Evolutionary conservation across 2,113 vertebrate species (phyloP).

Genomic region (Peromyscus leucopus): DNA sequence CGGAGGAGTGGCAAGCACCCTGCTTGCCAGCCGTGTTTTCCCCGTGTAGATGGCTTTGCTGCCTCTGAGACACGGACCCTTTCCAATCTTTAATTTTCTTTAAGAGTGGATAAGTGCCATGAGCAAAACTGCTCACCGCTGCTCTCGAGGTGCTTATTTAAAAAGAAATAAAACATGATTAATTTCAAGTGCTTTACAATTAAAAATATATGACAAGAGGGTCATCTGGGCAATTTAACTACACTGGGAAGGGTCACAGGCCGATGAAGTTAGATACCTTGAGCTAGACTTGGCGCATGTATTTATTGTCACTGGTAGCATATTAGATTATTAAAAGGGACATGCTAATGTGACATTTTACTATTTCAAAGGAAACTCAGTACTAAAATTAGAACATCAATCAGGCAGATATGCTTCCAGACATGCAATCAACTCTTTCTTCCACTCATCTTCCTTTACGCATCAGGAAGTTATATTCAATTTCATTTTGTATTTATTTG

Average conservation of each 20-base stretch:
- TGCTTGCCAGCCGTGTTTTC: neutral
- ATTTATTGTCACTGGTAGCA: conserved; percentile 74
- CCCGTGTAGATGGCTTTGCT: neutral
- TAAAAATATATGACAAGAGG: conserved; percentile 81
- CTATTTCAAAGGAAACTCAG: conserved; percentile 81
- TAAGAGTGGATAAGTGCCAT: conserved; percentile 80
- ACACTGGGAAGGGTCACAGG: conserved; percentile 38
- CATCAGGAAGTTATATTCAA: conserved; percentile 61
- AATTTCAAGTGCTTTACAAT: conserved; percentile 84
- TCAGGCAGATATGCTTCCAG: conserved; percentile 85
- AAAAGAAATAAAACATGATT: conserved; percentile 84
- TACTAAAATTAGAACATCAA: conserved; percentile 87
- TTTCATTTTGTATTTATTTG: conserved; percentile 63
- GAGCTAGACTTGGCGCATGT: neutral
- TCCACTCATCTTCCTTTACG: conserved; percentile 77
- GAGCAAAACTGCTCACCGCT: conserved; percentile 77
- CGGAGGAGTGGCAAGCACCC: neutral
- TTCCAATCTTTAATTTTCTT: conserved; percentile 82
- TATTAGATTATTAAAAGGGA: conserved; percentile 76
- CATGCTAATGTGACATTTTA: conserved; percentile 87
- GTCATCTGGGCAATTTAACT: conserved; percentile 58
- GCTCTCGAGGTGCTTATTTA: conserved; percentile 82
- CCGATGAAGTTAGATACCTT: conserved; percentile 24
- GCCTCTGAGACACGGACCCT: conserved; percentile 50
- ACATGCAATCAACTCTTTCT: conserved; percentile 81